These are phyloP conservation scores for Bombyx mori DNA, from an alignment of 1,140 invertebrate species.

Conservation along the genomic window DNA sequence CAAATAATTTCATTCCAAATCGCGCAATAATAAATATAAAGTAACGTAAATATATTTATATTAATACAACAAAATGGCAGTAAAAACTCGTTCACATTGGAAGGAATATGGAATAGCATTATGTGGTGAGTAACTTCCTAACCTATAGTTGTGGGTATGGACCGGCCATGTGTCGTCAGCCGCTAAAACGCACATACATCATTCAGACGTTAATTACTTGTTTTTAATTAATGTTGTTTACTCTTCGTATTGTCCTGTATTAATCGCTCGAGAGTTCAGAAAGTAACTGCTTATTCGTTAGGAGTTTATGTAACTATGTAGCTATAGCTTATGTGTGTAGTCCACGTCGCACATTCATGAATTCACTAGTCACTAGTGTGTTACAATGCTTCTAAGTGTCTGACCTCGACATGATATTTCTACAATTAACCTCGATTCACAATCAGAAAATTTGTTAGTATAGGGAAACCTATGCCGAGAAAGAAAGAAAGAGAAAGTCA, in stretches of 20 bases:
- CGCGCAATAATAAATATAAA: slow-evolving; percentile 41
- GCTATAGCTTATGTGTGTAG: background rate
- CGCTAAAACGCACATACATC: background rate
- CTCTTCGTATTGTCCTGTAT: no score
- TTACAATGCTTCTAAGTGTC: no score
- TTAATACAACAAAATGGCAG: slow-evolving; percentile 53
- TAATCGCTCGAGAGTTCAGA: background rate
- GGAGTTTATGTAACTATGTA: background rate
- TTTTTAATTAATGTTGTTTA: background rate
- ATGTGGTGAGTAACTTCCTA: slow-evolving; percentile 65
- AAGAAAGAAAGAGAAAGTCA: no score
- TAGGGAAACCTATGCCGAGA: no score
- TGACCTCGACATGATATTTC: no score
- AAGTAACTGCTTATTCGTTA: background rate
- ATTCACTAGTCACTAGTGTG: no score
- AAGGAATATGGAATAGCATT: slow-evolving; percentile 71
- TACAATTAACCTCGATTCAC: no score
- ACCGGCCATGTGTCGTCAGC: slow-evolving; percentile 24
- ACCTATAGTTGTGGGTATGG: slow-evolving; percentile 40
- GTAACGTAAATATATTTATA: slow-evolving; percentile 16
- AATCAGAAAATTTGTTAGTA: no score
- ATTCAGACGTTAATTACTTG: background rate
- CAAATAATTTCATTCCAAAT: slow-evolving; percentile 70
- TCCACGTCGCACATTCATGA: background rate
- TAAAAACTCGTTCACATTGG: slow-evolving; percentile 67